Base-by-base conservation (phyloP, 2,888 invertebrate genomes). In the Camptogramma bilineatum region DNA sequence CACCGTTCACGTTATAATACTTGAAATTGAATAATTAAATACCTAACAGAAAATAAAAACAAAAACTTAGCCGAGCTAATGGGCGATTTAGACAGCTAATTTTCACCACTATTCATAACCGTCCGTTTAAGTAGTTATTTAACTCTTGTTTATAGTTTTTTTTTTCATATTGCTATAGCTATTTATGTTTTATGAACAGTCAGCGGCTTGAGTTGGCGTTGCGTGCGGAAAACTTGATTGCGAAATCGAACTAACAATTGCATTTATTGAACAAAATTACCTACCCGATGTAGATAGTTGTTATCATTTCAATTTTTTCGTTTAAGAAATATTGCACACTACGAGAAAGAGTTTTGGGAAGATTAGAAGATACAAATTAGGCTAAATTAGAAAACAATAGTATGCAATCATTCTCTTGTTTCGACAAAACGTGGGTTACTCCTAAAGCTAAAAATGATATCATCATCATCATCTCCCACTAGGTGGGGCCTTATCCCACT, bases 1-100 rank as follows among this genome's bases (percentile, higher is more conserved):
- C 82, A 82, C 75, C 74, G 78, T 75, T 81, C n/a, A n/a, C 76
- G 74, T 64, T 70, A 74, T 76, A 76, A 62, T 72, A 66, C 71
- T 71, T 50, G 2, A 51, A 57, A 65, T 67, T 69, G 70, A 78
- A 77, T 79, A 73, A 77, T 77, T 79, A 77, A 78, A 74, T 73
- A n/a, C n/a, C n/a, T n/a, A 71, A 52, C 66, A 68, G 39, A 51
- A 48, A 48, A 59, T 10, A 46, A 39, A 24, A 61, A 61, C 50
- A 50, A 52, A 34, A 62, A 52, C 58, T 8, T 16, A 34, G 19
- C 28, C 31, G n/a, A 34, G 21, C 18, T 50, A 50, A 44, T 31
- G 44, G 44, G 13, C 46, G 34, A 18, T 55, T 47, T 18, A 19
- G 34, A 13, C 34, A 44, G 31, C 16, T 16, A 31, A 31, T 18